Evolutionary conservation across 1,140 invertebrate genomes (phyloP).

Genomic region (Megalonaias nervosa): DNA sequence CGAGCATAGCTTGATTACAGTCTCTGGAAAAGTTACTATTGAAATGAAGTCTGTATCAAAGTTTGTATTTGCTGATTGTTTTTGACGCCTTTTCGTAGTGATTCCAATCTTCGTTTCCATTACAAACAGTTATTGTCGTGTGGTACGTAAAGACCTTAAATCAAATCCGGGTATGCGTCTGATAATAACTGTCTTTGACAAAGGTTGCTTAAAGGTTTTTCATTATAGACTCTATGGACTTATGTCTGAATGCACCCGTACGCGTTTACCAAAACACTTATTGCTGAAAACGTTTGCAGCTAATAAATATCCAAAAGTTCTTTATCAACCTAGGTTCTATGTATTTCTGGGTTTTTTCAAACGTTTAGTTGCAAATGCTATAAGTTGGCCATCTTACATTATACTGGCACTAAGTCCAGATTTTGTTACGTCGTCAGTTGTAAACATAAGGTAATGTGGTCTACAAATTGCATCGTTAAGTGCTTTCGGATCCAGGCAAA

Average conservation of each 20-base stretch:
- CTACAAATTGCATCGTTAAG: slow-evolving; percentile 37
- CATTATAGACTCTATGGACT: slow-evolving; percentile 35
- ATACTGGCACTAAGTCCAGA: slow-evolving; percentile 68
- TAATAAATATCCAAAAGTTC: slow-evolving; percentile 73
- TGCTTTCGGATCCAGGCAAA: slow-evolving; percentile 34
- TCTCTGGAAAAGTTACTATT: slow-evolving; percentile 18
- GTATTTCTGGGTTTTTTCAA: slow-evolving; percentile 69
- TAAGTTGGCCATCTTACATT: slow-evolving; percentile 68
- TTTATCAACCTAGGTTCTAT: slow-evolving; percentile 72
- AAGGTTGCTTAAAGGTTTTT: slow-evolving; percentile 61
- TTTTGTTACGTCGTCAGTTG: slow-evolving; percentile 22
- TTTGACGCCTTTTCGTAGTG: neutral
- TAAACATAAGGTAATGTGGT: slow-evolving; percentile 20
- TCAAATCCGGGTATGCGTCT: neutral
- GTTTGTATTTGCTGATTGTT: slow-evolving; percentile 3
- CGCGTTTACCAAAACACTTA: slow-evolving; percentile 59
- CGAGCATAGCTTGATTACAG: neutral
- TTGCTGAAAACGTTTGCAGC: slow-evolving; percentile 68
- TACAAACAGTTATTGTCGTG: neutral
- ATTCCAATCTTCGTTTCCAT: slow-evolving; percentile 5
- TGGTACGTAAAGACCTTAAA: slow-evolving; percentile 2
- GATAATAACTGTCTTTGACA: slow-evolving; percentile 36
- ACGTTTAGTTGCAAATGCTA: slow-evolving; percentile 70
- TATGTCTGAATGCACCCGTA: no score
- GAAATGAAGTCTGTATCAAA: slow-evolving; percentile 14